Percentiles rank a stretch among this genome's conserved stretches.
Conservation (phyloP, 2,113 vertebrate genomes). For the Sphyrna mokarran region DNA sequence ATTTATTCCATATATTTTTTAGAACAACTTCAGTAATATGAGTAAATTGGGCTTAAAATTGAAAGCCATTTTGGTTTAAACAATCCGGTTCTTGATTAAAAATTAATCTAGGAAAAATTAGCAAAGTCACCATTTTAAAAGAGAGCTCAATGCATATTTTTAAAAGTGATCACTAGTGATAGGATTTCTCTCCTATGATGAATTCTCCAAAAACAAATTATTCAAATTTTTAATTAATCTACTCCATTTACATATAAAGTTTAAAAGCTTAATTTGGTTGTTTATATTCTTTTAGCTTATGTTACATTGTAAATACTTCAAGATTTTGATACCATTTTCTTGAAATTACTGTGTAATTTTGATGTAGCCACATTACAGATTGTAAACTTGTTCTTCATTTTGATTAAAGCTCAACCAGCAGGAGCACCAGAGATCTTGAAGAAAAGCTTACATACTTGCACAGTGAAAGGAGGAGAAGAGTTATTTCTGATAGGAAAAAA, state of each 20-base stretch:
- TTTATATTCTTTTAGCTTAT: not conserved
- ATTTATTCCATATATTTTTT: not conserved
- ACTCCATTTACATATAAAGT: not conserved
- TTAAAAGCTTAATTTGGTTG: not conserved
- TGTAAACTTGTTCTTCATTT: not conserved
- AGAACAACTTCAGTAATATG: not conserved
- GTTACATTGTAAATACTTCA: not conserved
- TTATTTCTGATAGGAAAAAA: conserved; percentile 98
- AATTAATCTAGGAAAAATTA: not conserved
- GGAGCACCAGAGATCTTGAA: conserved; percentile 94
- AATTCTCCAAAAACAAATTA: not conserved
- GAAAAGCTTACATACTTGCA: conserved; percentile 90
- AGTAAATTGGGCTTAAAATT: not conserved
- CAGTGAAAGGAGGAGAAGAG: conserved; percentile 86
- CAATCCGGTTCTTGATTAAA: not conserved
- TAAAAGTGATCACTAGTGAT: not conserved
- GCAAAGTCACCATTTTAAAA: not conserved
- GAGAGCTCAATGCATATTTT: not conserved
- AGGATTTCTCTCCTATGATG: not conserved
- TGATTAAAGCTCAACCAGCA: conserved; percentile 80
- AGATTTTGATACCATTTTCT: not conserved
- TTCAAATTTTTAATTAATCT: not conserved
- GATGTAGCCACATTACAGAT: not conserved
- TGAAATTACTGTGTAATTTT: not conserved
- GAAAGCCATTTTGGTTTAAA: not conserved